These are phyloP conservation scores for Lophochroa leadbeateri DNA, from an alignment of 2,113 vertebrate species.

Conservation along the genomic window DNA sequence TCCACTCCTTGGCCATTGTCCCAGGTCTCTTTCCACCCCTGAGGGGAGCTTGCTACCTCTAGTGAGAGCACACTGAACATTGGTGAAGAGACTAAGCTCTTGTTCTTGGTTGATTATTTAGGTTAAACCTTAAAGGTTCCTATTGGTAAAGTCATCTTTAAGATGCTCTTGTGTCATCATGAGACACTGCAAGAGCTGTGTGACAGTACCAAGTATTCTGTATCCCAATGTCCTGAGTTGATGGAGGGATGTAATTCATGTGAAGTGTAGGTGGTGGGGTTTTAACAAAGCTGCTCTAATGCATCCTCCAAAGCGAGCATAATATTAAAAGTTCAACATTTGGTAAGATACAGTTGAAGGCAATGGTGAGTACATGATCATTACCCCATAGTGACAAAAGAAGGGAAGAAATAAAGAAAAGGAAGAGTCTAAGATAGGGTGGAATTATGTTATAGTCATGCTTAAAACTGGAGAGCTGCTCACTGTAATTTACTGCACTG, in stretches of 20 bases:
- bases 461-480: not conserved
- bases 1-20: not conserved
- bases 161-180: not conserved
- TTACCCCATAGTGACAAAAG: not conserved
- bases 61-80: not conserved
- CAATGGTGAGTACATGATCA: not conserved
- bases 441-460: not conserved
- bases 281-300: not conserved
- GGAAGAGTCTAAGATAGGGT: not conserved
- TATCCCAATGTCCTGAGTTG: not conserved
- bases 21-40: not conserved
- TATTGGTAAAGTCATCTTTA: not conserved
- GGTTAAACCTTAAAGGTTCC: not conserved
- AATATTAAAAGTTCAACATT: not conserved
- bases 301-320: not conserved
- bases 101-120: not conserved
- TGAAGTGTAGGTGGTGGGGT: not conserved
- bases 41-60: not conserved
- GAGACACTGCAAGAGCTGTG: not conserved
- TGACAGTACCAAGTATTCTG: not conserved
- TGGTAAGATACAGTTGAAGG: not conserved
- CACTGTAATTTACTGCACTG: not conserved
- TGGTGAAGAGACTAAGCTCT: not conserved
- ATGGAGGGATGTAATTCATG: not conserved
- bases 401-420: not conserved